A percentile compares a stretch with the other conserved stretches of the same genome.
Evolutionary conservation across 2,113 vertebrate species (phyloP).

Genomic region (Seriola quinqueradiata): DNA sequence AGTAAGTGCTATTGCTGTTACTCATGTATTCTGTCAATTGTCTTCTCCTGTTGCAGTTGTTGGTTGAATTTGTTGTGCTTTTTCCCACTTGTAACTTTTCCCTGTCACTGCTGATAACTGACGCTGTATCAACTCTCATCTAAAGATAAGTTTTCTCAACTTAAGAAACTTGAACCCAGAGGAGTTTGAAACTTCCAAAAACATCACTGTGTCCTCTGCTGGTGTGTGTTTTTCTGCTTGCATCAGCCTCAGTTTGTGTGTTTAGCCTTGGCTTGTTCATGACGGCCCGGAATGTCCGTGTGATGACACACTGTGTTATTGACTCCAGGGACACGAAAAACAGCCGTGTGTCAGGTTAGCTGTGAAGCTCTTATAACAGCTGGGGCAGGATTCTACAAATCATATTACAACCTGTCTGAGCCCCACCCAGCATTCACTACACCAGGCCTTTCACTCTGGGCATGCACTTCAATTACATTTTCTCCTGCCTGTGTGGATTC

Average conservation of each 20-base stretch:
- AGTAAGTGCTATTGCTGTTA: constrained; percentile 1
- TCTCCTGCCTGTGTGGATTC: background rate
- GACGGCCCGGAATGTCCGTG: constrained; percentile 7
- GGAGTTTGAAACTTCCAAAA: background rate
- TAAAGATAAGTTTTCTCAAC: background rate
- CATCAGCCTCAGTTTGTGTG: background rate
- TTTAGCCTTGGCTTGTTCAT: constrained; percentile 21
- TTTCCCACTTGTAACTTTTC: background rate
- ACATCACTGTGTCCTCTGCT: background rate
- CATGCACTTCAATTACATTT: constrained; percentile 2
- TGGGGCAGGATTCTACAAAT: constrained; percentile 66
- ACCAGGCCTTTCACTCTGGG: constrained; percentile 22
- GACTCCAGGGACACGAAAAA: constrained; percentile 1
- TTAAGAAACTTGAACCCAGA: background rate
- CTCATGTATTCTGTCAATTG: background rate
- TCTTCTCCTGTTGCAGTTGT: background rate
- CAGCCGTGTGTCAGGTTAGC: constrained; percentile 9
- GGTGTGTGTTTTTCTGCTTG: background rate
- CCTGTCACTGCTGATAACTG: too few relatives aligned
- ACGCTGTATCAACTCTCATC: background rate
- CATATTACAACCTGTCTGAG: constrained; percentile 71
- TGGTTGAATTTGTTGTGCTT: background rate
- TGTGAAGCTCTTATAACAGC: constrained; percentile 21
- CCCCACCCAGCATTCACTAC: constrained; percentile 50
- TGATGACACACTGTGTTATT: background rate